Percentiles rank a stretch among this genome's conserved stretches.
These are phyloP conservation scores for Agelastica alni DNA, from an alignment of 2,888 invertebrate species.

Conservation along the genomic window DNA sequence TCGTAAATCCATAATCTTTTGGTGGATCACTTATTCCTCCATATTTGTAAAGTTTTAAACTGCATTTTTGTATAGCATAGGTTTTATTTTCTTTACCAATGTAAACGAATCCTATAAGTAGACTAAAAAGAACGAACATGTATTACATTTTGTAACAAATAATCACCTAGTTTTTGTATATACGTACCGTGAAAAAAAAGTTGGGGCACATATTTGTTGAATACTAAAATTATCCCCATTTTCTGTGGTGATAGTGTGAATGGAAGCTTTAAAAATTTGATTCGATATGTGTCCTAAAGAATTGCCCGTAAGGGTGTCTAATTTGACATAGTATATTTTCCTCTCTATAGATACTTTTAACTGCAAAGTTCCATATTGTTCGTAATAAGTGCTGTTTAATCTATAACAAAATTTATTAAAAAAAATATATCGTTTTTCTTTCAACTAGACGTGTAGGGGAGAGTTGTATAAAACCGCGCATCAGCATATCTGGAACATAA, in stretches of 20 bases:
- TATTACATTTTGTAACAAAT: not conserved
- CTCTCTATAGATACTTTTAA: slow-evolving; percentile 64
- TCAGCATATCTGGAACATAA: too few species aligned
- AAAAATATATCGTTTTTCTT: not conserved
- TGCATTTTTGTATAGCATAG: slow-evolving; percentile 57
- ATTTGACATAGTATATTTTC: slow-evolving; percentile 56
- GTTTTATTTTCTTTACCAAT: slow-evolving; percentile 53
- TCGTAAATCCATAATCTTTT: slow-evolving; percentile 65
- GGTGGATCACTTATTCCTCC: slow-evolving; percentile 65
- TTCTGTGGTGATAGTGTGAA: slow-evolving; percentile 70
- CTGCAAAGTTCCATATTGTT: slow-evolving; percentile 69
- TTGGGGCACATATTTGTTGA: slow-evolving; percentile 66
- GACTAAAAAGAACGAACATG: too few species aligned
- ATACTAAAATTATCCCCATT: slow-evolving; percentile 72
- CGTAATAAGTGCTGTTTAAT: slow-evolving; percentile 75
- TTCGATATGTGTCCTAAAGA: slow-evolving; percentile 71
- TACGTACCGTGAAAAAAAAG: slow-evolving; percentile 63
- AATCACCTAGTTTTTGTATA: not conserved
- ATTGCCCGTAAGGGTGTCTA: slow-evolving; percentile 71
- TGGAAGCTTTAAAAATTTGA: slow-evolving; percentile 68
- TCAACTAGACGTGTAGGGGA: not conserved
- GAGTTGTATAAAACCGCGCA: not conserved
- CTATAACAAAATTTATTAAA: slow-evolving; percentile 58
- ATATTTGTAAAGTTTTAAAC: slow-evolving; percentile 64
- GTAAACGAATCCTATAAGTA: slow-evolving; percentile 67